These are phyloP conservation scores for Apocheima hispidaria DNA, from an alignment of 2,888 invertebrate species.

Conservation along the genomic window DNA sequence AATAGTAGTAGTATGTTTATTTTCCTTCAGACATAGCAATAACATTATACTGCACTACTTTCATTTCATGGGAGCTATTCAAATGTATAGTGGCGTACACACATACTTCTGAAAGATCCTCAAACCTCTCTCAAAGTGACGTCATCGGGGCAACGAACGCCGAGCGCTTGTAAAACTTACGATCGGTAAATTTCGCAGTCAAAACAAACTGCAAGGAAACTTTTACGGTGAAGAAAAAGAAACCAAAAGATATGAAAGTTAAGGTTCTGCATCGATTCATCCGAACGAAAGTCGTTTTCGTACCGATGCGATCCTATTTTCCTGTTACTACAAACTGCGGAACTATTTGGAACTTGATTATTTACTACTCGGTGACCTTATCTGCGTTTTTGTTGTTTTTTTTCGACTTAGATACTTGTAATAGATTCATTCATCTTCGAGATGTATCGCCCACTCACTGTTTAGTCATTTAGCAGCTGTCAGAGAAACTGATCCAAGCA, in stretches of 20 bases:
- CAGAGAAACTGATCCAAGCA: conserved; percentile 38
- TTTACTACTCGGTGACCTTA: conserved; percentile 46
- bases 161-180: conserved; percentile 66
- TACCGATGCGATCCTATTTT: conserved; percentile 43
- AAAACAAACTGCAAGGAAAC: conserved; percentile 66
- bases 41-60: conserved; percentile 21
- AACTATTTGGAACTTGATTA: conserved; percentile 51
- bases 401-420: conserved; percentile 48
- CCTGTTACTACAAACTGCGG: conserved; percentile 53
- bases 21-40: conserved; percentile 20
- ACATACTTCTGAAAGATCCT: conserved; percentile 49
- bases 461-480: conserved; percentile 61
- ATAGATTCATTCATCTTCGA: conserved; percentile 60
- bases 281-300: conserved; percentile 15
- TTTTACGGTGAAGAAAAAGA: conserved; percentile 41
- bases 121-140: conserved; percentile 63
- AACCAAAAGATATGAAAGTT: conserved; percentile 36
- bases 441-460: conserved; percentile 60
- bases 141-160: conserved; percentile 74
- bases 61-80: conserved; percentile 20
- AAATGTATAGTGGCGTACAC: conserved; percentile 16
- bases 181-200: conserved; percentile 75
- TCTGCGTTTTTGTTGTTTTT: conserved; percentile 47
- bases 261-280: conserved; percentile 44
- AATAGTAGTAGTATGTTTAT: conserved; percentile 25